Evolutionary conservation across 2,113 vertebrate genomes (phyloP), one percentile per base, ranked within the genome.

Genomic region (Chloropsis hardwickii): DNA sequence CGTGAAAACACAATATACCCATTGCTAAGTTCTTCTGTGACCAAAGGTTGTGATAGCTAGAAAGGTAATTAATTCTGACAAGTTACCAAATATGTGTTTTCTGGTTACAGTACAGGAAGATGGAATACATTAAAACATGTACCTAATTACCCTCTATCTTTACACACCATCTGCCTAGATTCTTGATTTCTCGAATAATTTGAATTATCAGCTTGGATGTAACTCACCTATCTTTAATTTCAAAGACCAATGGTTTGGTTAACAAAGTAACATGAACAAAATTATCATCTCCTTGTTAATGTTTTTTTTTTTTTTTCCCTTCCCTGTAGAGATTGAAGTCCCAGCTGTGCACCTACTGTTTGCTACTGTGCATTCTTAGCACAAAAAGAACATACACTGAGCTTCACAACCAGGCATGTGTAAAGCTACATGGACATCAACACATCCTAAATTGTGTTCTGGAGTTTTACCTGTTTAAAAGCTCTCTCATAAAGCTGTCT

Each of bases 401-500:
- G 61, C 22, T 94, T 56, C 31, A 69, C 37, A 45, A 31, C 31
- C 20, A 22, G 62, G 11, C 45, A 84, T 40, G 48, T 77, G 35
- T 35, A 93, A 77, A 94, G 20, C 12, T 45, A 45, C 44, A 20
- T 1, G 4, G 45, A 45, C 39, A 85, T 50, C 27, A 76, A 0
- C 40, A 65, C 31, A 77, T 8, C 57, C 28, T 72, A 79, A 22
- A 53, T 0, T 39, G 13, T 40, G 50, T 70, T 66, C 58, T 10
- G 35, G 71, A 65, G 29, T 54, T 18, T 97, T 96, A 99, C 99
- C 99, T 99, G 98, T 97, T 98, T 65, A 99, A 97, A 87, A 99
- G 97, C 90, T 99, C 99, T 20, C 98, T 98, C 95, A 99, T 98
- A 45, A 99, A 98, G 62, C 97, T 97, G 54, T 99, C 99, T 94